Percentiles rank a stretch among this genome's conserved stretches.
Evolutionary conservation across 1,140 invertebrate genomes (phyloP).

Genomic region (Hypothenemus hampei): DNA sequence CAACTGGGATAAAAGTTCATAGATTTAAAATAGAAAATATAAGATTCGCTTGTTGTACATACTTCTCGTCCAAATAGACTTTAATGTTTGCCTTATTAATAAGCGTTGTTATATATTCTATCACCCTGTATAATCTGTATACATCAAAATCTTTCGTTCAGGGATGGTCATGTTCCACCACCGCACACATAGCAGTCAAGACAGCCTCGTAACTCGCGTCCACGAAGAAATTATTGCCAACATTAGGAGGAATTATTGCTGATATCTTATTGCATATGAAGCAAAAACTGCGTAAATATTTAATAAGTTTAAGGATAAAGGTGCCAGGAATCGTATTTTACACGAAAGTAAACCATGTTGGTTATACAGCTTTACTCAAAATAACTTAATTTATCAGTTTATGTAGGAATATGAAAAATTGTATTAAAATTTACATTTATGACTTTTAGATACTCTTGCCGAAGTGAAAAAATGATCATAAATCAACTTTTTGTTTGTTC

Average conservation of each 20-base stretch:
- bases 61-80: background rate
- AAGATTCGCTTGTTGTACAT: background rate
- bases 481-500: no score
- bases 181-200: constrained; percentile 30
- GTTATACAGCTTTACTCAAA: no score
- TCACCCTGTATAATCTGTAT: constrained; percentile 12
- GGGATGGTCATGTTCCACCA: constrained; percentile 23
- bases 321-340: background rate
- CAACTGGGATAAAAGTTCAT: background rate
- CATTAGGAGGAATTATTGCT: constrained; percentile 32
- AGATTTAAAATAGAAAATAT: background rate
- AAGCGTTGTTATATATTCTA: background rate
- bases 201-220: constrained; percentile 29
- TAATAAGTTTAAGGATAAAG: constrained; percentile 15
- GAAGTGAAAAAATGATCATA: no score
- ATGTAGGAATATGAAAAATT: no score
- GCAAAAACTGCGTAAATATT: constrained; percentile 12
- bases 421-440: no score
- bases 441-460: no score
- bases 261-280: constrained; percentile 32
- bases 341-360: no score
- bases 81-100: background rate
- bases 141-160: constrained; percentile 13
- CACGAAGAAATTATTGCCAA: constrained; percentile 29
- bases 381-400: no score